phyloP scores from a whole-genome alignment of 2,888 invertebrate species.

The Tethea ocularis region DNA sequence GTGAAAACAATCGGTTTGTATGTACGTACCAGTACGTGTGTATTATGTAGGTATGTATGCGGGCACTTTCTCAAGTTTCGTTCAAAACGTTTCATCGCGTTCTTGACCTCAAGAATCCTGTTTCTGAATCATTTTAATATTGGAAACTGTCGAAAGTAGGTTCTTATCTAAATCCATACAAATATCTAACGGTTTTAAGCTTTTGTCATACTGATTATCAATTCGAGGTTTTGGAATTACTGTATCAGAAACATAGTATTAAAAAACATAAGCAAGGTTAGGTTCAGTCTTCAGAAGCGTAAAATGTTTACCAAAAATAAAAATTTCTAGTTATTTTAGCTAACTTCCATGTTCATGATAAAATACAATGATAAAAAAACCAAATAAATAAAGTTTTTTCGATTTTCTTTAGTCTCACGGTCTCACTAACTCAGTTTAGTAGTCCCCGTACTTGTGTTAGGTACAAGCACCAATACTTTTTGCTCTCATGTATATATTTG shows the following conservation, averaged over 20 bases:
- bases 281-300: neutral
- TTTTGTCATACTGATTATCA: neutral
- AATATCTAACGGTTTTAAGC: neutral
- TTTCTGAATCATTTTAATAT: constrained; percentile 13
- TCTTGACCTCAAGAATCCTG: constrained; percentile 42
- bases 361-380: too few species aligned
- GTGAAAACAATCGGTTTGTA: constrained; percentile 72
- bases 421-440: too few species aligned
- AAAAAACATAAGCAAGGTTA: neutral
- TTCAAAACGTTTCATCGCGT: constrained; percentile 41
- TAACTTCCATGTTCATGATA: too few species aligned
- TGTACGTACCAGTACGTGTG: constrained; percentile 38
- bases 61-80: constrained; percentile 47
- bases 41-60: constrained; percentile 38
- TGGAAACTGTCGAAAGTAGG: constrained; percentile 8
- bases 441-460: too few species aligned
- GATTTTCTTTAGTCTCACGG: too few species aligned
- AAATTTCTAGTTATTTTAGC: too few species aligned
- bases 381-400: too few species aligned
- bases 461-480: too few species aligned
- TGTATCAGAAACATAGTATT: neutral
- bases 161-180: constrained; percentile 7
- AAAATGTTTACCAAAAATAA: too few species aligned
- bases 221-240: neutral
- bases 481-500: too few species aligned